Conservation (phyloP, 2,113 vertebrate genomes). For the Cyanoderma ruficeps region DNA sequence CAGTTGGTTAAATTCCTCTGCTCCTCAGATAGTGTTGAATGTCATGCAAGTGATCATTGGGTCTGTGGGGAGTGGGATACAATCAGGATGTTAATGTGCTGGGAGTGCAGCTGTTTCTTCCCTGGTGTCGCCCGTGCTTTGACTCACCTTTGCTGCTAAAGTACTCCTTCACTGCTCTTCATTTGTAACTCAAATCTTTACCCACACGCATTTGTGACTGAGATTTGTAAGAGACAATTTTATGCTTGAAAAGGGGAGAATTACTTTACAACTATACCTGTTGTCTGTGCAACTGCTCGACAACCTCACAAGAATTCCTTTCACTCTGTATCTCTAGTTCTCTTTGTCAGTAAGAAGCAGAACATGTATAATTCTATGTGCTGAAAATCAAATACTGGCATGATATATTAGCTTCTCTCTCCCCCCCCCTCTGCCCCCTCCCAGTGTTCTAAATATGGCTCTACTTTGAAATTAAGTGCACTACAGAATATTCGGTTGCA, state of each 20-base stretch:
- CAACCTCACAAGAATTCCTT: not conserved
- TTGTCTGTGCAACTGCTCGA: conserved; percentile 33
- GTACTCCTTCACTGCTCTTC: not conserved
- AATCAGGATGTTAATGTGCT: not conserved
- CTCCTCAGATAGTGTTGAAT: not conserved
- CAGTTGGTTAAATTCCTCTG: not conserved
- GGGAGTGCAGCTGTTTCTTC: not conserved
- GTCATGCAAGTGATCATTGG: not conserved
- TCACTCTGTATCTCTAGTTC: conserved; percentile 5
- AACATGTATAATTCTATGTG: not conserved
- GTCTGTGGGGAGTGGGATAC: not conserved
- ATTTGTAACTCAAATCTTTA: conserved; percentile 23
- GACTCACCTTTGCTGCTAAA: conserved; percentile 28
- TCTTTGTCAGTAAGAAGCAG: conserved; percentile 33
- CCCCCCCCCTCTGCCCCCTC: fast-evolving
- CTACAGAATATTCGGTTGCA: conserved; percentile 48
- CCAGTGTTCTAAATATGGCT: conserved; percentile 45
- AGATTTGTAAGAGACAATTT: conserved; percentile 59
- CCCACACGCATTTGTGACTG: not conserved
- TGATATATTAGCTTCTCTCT: conserved; percentile 24
- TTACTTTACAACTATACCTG: conserved; percentile 46
- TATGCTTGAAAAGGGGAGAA: conserved; percentile 37
- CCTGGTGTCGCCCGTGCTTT: not conserved
- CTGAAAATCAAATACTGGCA: conserved; percentile 50
- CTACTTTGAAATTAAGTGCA: conserved; percentile 58